Percentiles rank a stretch among this genome's conserved stretches.
phyloP scores from a whole-genome alignment of 2,797 vertebrate genomes.

The Diplodus puntazzo region DNA sequence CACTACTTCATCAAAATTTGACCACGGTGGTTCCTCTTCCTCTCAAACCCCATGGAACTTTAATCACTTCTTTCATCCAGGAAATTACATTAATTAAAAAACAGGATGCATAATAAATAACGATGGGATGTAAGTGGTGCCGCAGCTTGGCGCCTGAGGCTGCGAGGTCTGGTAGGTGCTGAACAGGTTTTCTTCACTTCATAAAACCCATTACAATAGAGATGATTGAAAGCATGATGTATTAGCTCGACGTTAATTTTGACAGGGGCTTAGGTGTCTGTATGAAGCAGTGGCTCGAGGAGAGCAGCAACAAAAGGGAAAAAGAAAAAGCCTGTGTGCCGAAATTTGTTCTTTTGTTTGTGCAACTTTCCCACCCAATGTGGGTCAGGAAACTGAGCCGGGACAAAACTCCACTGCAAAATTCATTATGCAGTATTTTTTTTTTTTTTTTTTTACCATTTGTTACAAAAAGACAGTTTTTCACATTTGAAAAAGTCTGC shows the following conservation, averaged over 20 bases:
- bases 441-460: constrained; percentile 13
- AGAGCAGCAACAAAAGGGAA: constrained; percentile 44
- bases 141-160: constrained; percentile 62
- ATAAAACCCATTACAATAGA: constrained; percentile 53
- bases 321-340: constrained; percentile 21
- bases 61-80: constrained; percentile 80
- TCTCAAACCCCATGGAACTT: constrained; percentile 68
- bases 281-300: constrained; percentile 35
- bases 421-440: constrained; percentile 11
- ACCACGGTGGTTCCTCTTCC: constrained; percentile 74
- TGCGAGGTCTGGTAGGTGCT: constrained; percentile 51
- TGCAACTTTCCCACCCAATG: constrained; percentile 47
- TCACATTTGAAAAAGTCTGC: constrained; percentile 32
- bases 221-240: constrained; percentile 44
- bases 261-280: constrained; percentile 29
- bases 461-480: constrained; percentile 27
- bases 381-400: constrained; percentile 53
- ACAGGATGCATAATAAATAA: constrained; percentile 80
- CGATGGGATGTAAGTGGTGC: constrained; percentile 54
- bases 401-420: constrained; percentile 22
- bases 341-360: constrained; percentile 38
- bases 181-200: constrained; percentile 56
- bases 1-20: constrained; percentile 76
- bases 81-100: constrained; percentile 83
- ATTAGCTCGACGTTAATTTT: constrained; percentile 40